Conservation (phyloP, 2,113 vertebrate species). For the Larimichthys crocea region DNA sequence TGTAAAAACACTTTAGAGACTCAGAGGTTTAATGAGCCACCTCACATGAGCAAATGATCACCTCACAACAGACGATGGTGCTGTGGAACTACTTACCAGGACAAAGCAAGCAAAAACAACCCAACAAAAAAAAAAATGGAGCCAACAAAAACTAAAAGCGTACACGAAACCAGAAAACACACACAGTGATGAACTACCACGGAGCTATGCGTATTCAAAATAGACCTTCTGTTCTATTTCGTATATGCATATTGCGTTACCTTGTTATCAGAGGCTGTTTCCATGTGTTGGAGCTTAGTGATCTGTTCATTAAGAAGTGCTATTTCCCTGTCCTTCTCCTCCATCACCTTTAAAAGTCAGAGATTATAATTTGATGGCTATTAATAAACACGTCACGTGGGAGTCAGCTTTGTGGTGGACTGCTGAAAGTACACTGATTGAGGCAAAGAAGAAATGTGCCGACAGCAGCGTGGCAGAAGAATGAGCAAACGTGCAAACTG, state of each 20-base stretch:
- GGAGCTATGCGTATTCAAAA: constrained; percentile 67
- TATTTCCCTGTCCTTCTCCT: constrained; percentile 93
- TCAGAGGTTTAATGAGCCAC: constrained; percentile 69
- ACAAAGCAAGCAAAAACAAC: constrained; percentile 57
- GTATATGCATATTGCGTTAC: constrained; percentile 82
- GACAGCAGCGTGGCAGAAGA: constrained; percentile 9
- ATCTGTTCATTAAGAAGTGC: constrained; percentile 90
- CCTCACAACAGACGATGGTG: constrained; percentile 61
- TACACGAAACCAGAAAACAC: constrained; percentile 53
- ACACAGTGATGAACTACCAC: constrained; percentile 71
- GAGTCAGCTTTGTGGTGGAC: constrained; percentile 19
- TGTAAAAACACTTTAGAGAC: constrained; percentile 30
- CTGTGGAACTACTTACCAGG: constrained; percentile 63
- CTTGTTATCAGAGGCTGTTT: constrained; percentile 89
- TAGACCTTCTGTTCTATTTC: constrained; percentile 56
- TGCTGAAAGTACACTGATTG: constrained; percentile 8
- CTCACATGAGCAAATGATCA: constrained; percentile 61
- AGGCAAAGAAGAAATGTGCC: constrained; percentile 7
- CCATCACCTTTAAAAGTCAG: constrained; percentile 89
- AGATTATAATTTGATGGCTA: constrained; percentile 85
- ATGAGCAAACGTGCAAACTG: constrained; percentile 10
- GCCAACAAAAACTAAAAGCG: constrained; percentile 52
- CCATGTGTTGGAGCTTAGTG: constrained; percentile 88
- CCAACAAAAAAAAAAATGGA: constrained; percentile 42
- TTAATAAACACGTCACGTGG: constrained; percentile 70